A percentile compares a stretch with the other conserved stretches of the same genome.
Conservation (phyloP, 2,888 invertebrate genomes). For the Protodeltote pygarga region DNA sequence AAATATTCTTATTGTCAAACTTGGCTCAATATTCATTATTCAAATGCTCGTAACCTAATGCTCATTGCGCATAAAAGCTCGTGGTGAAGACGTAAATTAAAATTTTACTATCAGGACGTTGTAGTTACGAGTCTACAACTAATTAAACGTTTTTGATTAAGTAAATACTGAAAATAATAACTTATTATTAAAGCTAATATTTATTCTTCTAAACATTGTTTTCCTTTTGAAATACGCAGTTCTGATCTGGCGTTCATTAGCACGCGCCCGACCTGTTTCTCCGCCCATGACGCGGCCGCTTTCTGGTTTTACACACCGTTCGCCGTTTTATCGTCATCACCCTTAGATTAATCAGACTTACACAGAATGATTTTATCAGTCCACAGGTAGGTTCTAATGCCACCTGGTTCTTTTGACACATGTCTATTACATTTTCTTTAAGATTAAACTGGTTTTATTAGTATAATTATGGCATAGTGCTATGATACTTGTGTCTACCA, state of each 20-base stretch:
- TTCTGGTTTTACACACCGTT: slow-evolving; percentile 26
- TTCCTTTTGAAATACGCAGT: slow-evolving; percentile 11
- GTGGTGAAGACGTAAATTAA: too few species aligned
- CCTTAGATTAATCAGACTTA: slow-evolving; percentile 34
- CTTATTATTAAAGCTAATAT: too few species aligned
- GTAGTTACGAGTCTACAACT: slow-evolving; percentile 15
- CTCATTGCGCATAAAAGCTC: too few species aligned
- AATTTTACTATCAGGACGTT: slow-evolving; percentile 4
- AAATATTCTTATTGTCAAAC: too few species aligned
- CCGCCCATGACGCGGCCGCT: slow-evolving; percentile 22
- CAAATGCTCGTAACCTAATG: too few species aligned
- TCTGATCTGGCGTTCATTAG: slow-evolving; percentile 34
- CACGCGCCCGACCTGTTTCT: slow-evolving; percentile 40
- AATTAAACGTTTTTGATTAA: slow-evolving; percentile 23
- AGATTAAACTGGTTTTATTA: too few species aligned
- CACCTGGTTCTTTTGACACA: slow-evolving; percentile 2
- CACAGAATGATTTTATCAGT: slow-evolving; percentile 14
- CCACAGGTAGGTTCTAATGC: slow-evolving; percentile 6
- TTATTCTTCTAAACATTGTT: slow-evolving; percentile 6
- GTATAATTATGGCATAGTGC: too few species aligned
- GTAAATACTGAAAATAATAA: too few species aligned
- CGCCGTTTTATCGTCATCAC: slow-evolving; percentile 25
- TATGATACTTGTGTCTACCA: too few species aligned
- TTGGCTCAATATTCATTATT: too few species aligned
- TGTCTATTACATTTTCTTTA: not conserved